A percentile compares a stretch with the other conserved stretches of the same genome.
phyloP scores from a whole-genome alignment of 2,888 invertebrate genomes.

The Hirtodrosophila confusa region DNA sequence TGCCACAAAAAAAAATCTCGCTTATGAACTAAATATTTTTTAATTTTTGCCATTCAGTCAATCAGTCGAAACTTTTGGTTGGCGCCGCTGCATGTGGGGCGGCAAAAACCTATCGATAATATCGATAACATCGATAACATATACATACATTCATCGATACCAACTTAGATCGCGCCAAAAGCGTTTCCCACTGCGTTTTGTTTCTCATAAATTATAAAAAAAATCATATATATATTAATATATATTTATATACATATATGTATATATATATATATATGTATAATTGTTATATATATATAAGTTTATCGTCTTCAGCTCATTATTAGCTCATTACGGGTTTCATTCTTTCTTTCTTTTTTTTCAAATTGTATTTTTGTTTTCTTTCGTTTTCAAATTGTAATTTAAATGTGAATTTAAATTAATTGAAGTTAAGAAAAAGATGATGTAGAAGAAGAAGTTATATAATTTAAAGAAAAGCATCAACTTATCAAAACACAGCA shows the following conservation, averaged over 20 bases:
- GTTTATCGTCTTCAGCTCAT: constrained; percentile 24
- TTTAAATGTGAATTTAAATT: constrained; percentile 69
- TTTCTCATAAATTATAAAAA: constrained; percentile 71
- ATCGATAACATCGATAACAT: constrained; percentile 30
- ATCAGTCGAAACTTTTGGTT: constrained; percentile 83
- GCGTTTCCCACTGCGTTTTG: constrained; percentile 74
- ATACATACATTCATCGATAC: constrained; percentile 48
- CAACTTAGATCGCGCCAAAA: constrained; percentile 64
- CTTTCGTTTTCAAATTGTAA: constrained; percentile 60
- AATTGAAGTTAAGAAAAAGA: constrained; percentile 50
- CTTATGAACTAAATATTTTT: constrained; percentile 56
- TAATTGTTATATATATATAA: constrained; percentile 10
- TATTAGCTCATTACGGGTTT: too few relatives aligned
- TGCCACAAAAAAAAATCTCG: constrained; percentile 47
- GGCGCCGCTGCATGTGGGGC: constrained; percentile 40
- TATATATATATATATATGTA: constrained; percentile 24
- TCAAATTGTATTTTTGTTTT: constrained; percentile 33
- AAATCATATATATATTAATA: constrained; percentile 26
- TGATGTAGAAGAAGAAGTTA: constrained; percentile 10
- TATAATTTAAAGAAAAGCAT: constrained; percentile 8
- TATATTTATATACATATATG: constrained; percentile 16
- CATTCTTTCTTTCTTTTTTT: constrained; percentile 24
- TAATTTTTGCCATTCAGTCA: constrained; percentile 82
- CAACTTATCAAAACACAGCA: constrained; percentile 51
- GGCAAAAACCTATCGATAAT: constrained; percentile 34